Base-by-base conservation (phyloP, 2,888 invertebrate species). In the Frankliniella intonsa region DNA sequence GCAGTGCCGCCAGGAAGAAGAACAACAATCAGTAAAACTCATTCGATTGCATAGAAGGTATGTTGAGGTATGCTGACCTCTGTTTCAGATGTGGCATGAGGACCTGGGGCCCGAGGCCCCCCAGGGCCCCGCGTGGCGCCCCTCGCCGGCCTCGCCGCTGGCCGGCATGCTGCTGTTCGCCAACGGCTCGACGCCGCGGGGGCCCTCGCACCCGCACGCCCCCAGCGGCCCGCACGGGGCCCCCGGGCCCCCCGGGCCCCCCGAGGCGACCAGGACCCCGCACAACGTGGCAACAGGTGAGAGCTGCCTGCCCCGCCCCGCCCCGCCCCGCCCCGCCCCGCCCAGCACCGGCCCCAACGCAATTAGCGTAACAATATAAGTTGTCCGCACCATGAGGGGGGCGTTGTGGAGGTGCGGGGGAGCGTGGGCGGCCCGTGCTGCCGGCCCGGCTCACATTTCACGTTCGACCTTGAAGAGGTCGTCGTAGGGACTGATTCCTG, bases 31-130 rank as follows among this genome's bases (percentile, higher is more conserved):
- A n/a, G n/a, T n/a, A n/a, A n/a, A n/a, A n/a, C n/a, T n/a, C n/a
- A n/a, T n/a, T n/a, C n/a, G n/a, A n/a, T n/a, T n/a, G n/a, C n/a
- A n/a, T n/a, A n/a, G n/a, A n/a, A n/a, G n/a, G n/a, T n/a, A n/a
- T n/a, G n/a, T n/a, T n/a, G n/a, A n/a, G n/a, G n/a, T n/a, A n/a
- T n/a, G n/a, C n/a, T n/a, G n/a, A n/a, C n/a, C n/a, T 62, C 62
- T 62, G 62, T 62, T 62, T 11, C 62, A 62, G 62, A 62, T 62
- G 62, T 62, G 62, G 62, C 62, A 62, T 62, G 62, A 62, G 62
- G 62, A n/a, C 62, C n/a, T 55, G 55, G 55, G 14, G 55, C 55
- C 38, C 38, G 38, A 38, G 38, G 38, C 38, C 55, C 55, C 14
- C 55, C 55, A 2, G 55, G 55, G 14, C 55, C 55, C 55, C 55